Conservation (phyloP, 92 coral and sea anemone genomes). For the Epizoanthus rinbou region DNA sequence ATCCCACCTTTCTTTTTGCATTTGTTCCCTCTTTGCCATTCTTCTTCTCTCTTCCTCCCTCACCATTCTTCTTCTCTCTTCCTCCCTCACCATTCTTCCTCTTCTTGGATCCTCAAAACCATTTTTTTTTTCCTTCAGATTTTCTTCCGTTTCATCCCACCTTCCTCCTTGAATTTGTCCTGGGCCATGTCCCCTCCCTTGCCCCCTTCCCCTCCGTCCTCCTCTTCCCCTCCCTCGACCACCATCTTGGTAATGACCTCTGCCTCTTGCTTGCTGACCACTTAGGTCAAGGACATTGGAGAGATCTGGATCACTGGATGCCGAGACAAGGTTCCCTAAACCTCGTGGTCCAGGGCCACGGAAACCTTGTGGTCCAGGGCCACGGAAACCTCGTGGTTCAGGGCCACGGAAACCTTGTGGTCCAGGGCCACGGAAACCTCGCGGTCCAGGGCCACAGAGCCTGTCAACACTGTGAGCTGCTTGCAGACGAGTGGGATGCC, state of each 20-base stretch:
- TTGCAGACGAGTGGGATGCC: background rate
- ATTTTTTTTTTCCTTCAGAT: background rate
- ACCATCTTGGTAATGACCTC: background rate
- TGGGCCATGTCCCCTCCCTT: background rate
- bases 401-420: no score
- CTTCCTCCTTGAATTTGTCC: background rate
- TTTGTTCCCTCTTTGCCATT: no score
- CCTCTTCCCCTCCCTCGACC: background rate
- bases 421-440: no score
- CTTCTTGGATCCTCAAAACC: background rate
- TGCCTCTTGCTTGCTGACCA: background rate
- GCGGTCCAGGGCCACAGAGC: background rate
- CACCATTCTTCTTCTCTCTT: no score
- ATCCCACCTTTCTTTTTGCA: no score
- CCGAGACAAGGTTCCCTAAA: background rate
- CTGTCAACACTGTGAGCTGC: constrained; percentile 33
- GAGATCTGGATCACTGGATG: constrained; percentile 6
- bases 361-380: no score
- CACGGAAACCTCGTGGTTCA: no score
- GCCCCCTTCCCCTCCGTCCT: background rate
- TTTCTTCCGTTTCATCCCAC: background rate
- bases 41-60: no score
- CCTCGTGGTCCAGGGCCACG: no score
- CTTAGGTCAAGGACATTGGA: background rate
- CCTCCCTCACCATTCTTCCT: no score